phyloP scores from a whole-genome alignment of 2,113 vertebrate genomes.

The Bettongia penicillata region DNA sequence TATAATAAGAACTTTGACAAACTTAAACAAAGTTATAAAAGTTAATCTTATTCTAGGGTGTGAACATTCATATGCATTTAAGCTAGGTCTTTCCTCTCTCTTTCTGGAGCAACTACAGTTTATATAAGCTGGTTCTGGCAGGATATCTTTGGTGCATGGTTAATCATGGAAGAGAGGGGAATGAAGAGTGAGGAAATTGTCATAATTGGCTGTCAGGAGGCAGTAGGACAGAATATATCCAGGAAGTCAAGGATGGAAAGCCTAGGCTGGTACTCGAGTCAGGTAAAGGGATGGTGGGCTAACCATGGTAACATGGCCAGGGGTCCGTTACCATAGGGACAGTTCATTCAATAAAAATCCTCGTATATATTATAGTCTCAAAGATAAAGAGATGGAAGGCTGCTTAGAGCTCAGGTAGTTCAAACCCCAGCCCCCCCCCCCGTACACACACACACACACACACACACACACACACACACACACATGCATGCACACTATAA shows the following conservation, averaged over 20 bases:
- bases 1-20: slow-evolving; percentile 50
- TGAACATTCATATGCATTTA: not conserved
- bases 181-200: not conserved
- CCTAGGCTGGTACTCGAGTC: not conserved
- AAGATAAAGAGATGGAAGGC: not conserved
- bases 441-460: not conserved
- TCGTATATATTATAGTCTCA: not conserved
- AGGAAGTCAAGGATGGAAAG: not conserved
- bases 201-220: not conserved
- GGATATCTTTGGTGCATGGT: not conserved
- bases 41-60: not conserved
- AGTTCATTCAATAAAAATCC: not conserved
- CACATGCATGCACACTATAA: not conserved
- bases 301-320: not conserved
- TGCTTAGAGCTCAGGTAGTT: not conserved
- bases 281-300: not conserved
- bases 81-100: not conserved
- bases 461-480: not conserved
- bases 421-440: too few species aligned
- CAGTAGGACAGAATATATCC: not conserved
- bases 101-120: not conserved
- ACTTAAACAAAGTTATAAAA: slow-evolving; percentile 2
- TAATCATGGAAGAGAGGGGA: not conserved
- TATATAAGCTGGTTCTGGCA: not conserved
- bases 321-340: not conserved